Conservation (phyloP, 2,113 vertebrate species). For the Struthio camelus region DNA sequence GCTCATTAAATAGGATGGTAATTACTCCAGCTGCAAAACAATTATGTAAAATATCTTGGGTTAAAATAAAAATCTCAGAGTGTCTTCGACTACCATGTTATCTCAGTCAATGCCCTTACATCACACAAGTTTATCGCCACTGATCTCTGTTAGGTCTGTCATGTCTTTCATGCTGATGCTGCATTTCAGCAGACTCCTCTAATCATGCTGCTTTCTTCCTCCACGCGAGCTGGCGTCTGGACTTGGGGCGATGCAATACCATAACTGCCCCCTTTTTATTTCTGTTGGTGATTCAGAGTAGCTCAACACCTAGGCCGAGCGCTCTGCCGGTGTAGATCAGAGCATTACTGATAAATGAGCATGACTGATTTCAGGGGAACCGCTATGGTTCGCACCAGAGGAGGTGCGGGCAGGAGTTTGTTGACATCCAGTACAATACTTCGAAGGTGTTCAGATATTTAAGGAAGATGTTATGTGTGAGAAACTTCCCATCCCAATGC, state of each 20-base stretch:
- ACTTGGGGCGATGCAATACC: neutral
- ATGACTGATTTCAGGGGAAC: neutral
- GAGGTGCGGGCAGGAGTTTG: neutral
- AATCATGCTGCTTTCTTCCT: neutral
- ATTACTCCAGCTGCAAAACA: constrained; percentile 15
- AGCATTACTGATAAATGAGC: neutral
- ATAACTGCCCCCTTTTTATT: neutral
- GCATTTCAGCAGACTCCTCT: neutral
- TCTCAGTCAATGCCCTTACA: neutral
- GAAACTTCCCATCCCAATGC: neutral
- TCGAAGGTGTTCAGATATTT: neutral
- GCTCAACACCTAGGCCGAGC: accelerated
- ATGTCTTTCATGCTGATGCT: accelerated
- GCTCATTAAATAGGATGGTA: neutral
- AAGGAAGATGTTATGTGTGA: neutral
- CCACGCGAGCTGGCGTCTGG: neutral
- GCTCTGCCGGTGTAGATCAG: accelerated
- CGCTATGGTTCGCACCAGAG: neutral
- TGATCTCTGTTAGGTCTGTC: neutral
- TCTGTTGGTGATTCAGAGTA: neutral
- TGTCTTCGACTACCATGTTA: neutral
- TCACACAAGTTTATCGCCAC: accelerated
- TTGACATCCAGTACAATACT: neutral
- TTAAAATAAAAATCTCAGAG: neutral
- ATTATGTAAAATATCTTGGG: neutral